Base-by-base conservation (phyloP, 2,113 vertebrate genomes). In the Labeo rohita region DNA sequence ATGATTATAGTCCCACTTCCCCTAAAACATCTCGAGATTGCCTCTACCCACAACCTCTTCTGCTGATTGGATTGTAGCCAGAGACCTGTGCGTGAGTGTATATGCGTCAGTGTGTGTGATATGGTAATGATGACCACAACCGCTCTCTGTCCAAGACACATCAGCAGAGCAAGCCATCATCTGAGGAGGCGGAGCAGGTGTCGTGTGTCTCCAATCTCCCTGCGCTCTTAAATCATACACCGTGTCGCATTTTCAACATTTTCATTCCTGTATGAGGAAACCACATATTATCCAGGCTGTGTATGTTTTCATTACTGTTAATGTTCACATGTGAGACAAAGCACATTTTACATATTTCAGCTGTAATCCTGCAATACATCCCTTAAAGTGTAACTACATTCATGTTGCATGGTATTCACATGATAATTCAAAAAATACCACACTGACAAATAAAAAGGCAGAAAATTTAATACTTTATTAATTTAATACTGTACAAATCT, bases 111-210 rank as follows among this genome's bases (percentile, higher is more conserved):
- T 63, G 65, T 21, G 43, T 76, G 85, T 23, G 76, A 59, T 77
- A 75, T 85, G 82, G 68, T 88, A 88, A 90, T 88, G 78, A 83
- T 87, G 82, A 85, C 54, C 85, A 77, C 43, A 79, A n/a, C 28
- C 36, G 28, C 36, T 77, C 68, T 76, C 59, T 18, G 66, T 77
- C 75, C 66, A 74, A 85, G n/a, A 54, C 49, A 23, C 28, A 79
- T 81, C 56, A 85, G 28, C 70, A 70, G 68, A 56, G 72, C 49
- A 23, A 54, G 50, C 43, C n/a, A n/a, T 47, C 76, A 86, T 77
- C 74, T 80, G 63, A 81, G 50, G 54, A 52, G 56, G 56, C 23
- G 12, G 70, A 66, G 56, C 77, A 80, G 54, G 52, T 80, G 77
- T 80, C 56, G 56, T 80, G 56, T 45, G 52, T 61, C 77, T 70